Evolutionary conservation across 2,888 invertebrate genomes (phyloP).

Genomic region (Abrostola triplasia): DNA sequence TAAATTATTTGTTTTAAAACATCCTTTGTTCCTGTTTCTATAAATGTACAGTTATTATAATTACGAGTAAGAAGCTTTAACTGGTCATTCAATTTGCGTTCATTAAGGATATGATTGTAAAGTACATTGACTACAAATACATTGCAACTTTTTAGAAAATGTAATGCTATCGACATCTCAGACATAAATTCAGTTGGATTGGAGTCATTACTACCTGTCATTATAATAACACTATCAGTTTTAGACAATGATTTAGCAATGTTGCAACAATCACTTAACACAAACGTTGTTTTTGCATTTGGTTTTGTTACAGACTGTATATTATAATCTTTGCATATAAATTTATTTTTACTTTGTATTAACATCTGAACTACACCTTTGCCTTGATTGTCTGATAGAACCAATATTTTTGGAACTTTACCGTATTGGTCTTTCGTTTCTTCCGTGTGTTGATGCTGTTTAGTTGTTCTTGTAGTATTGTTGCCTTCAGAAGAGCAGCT

Average conservation of each 20-base stretch:
- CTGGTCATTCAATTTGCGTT: slow-evolving; percentile 8
- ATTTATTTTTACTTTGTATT: neutral
- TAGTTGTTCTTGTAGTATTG: neutral
- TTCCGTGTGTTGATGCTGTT: neutral
- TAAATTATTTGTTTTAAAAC: slow-evolving; percentile 9
- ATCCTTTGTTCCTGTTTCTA: slow-evolving; percentile 2
- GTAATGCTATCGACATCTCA: slow-evolving; percentile 11
- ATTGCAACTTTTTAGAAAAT: slow-evolving; percentile 10
- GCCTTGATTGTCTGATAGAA: slow-evolving; percentile 10
- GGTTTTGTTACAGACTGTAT: slow-evolving; percentile 12
- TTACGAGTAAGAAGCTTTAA: slow-evolving; percentile 11
- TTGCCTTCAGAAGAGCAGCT: no score
- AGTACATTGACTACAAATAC: slow-evolving; percentile 8
- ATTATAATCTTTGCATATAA: slow-evolving; percentile 6
- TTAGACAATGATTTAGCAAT: neutral
- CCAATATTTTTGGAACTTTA: neutral
- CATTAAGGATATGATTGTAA: slow-evolving; percentile 12
- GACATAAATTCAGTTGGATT: slow-evolving; percentile 13
- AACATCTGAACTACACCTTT: slow-evolving; percentile 1
- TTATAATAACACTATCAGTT: slow-evolving; percentile 2
- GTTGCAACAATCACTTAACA: slow-evolving; percentile 1
- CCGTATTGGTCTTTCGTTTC: neutral
- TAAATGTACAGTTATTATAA: slow-evolving; percentile 10
- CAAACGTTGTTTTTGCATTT: slow-evolving; percentile 10
- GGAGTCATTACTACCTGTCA: slow-evolving; percentile 12